phyloP scores from a whole-genome alignment of 1,140 invertebrate genomes.

The Propsilocerus akamusi region DNA sequence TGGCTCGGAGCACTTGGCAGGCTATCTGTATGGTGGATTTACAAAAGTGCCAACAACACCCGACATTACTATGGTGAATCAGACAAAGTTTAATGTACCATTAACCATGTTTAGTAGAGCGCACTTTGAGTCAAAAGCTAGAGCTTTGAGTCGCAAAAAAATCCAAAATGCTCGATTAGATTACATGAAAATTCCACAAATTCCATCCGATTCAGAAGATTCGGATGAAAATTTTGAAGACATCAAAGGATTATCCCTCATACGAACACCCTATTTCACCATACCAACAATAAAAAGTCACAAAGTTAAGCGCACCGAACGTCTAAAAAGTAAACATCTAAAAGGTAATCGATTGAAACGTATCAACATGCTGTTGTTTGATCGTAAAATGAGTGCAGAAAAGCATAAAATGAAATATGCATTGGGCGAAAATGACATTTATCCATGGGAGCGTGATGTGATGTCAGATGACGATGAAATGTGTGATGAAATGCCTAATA shows the following conservation, averaged over 20 bases:
- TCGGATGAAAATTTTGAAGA: not conserved
- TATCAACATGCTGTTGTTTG: conserved; percentile 1
- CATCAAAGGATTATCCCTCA: not conserved
- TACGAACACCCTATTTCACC: conserved; percentile 4
- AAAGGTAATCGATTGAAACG: not conserved
- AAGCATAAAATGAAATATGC: not conserved
- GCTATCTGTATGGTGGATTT: not conserved
- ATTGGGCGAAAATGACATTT: not conserved
- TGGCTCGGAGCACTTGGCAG: not conserved
- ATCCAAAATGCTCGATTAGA: not conserved
- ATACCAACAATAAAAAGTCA: not conserved
- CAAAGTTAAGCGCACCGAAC: not conserved
- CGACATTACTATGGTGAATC: not conserved
- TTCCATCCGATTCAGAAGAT: conserved; percentile 2
- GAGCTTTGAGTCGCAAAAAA: not conserved
- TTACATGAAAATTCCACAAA: conserved; percentile 1
- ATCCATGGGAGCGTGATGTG: too few species aligned
- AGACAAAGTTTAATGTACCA: conserved; percentile 2
- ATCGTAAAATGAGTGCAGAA: not conserved
- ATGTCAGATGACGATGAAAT: too few species aligned
- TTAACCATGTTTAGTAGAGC: conserved; percentile 4
- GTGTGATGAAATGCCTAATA: not conserved
- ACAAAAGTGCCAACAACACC: not conserved
- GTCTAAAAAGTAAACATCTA: conserved; percentile 5
- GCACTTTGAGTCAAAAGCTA: not conserved